Evolutionary conservation across 2,797 vertebrate species (phyloP).

Genomic region (Siniperca scherzeri): DNA sequence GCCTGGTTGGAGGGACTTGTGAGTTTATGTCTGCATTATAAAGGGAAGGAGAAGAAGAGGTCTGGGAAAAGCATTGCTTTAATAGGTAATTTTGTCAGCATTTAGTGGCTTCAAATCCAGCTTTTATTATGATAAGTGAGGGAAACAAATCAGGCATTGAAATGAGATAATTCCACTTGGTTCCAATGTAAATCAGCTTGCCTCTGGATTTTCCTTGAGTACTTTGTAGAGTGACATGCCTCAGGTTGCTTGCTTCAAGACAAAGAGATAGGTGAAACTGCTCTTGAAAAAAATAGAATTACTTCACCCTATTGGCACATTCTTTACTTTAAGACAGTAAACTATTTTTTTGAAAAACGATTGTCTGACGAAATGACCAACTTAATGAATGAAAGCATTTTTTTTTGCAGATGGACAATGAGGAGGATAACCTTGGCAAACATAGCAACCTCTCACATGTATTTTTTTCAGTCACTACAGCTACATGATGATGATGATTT

Average conservation of each 20-base stretch:
- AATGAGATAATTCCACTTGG: conserved; percentile 30
- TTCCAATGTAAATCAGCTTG: conserved; percentile 23
- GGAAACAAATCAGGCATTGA: conserved; percentile 1
- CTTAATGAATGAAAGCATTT: neutral
- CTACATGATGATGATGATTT: neutral
- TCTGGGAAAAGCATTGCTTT: conserved; percentile 25
- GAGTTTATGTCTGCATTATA: conserved; percentile 73
- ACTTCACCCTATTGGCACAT: neutral
- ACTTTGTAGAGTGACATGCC: neutral
- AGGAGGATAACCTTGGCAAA: neutral
- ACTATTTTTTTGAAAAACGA: neutral
- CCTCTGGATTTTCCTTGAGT: neutral
- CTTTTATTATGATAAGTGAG: conserved; percentile 44
- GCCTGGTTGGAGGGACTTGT: conserved; percentile 13
- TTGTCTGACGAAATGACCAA: neutral
- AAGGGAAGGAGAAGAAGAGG: conserved; percentile 25
- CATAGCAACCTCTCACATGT: neutral
- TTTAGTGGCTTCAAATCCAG: conserved; percentile 34
- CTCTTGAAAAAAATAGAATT: neutral
- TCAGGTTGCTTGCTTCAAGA: neutral
- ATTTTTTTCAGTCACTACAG: neutral
- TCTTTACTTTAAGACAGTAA: neutral
- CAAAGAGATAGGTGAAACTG: neutral
- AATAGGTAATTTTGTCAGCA: conserved; percentile 44
- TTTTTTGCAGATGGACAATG: neutral